A percentile compares a stretch with the other conserved stretches of the same genome.
Conservation (phyloP, 2,888 invertebrate species). For the Elaeidobius kamerunicus region DNA sequence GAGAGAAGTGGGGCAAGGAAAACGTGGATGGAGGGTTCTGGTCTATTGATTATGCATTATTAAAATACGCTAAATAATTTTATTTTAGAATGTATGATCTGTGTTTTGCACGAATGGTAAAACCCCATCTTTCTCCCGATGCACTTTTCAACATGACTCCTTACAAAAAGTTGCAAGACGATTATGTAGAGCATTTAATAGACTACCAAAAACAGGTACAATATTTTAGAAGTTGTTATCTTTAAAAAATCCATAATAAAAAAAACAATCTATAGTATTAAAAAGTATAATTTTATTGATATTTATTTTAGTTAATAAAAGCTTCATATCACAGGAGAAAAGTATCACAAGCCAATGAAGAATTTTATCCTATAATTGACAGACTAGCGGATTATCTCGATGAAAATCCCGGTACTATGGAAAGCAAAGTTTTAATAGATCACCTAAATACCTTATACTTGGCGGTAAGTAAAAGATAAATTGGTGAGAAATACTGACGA, state of each 20-base stretch:
- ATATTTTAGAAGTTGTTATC: not conserved
- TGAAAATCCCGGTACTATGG: conserved; percentile 33
- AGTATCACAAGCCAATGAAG: conserved; percentile 3
- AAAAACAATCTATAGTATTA: not conserved
- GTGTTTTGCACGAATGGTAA: conserved; percentile 35
- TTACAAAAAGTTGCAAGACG: conserved; percentile 26
- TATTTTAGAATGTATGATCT: conserved; percentile 33
- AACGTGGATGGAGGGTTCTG: too few relatives aligned
- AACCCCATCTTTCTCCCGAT: conserved; percentile 36
- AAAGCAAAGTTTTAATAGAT: conserved; percentile 33
- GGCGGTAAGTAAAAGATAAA: conserved; percentile 36
- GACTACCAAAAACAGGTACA: conserved; percentile 28
- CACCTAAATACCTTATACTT: conserved; percentile 38
- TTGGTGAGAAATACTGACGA: not conserved
- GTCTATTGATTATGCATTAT: too few relatives aligned
- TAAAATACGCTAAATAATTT: too few relatives aligned
- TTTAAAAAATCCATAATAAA: not conserved
- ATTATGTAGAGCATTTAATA: conserved; percentile 12
- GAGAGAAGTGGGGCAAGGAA: too few relatives aligned
- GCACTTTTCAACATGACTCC: conserved; percentile 33
- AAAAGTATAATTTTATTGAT: conserved; percentile 33
- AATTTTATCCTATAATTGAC: conserved; percentile 37
- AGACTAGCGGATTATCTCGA: conserved; percentile 33
- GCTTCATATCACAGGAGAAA: conserved; percentile 31
- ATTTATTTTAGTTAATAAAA: conserved; percentile 29